Conservation (phyloP, 2,797 vertebrate species). For the Spea hammondii region DNA sequence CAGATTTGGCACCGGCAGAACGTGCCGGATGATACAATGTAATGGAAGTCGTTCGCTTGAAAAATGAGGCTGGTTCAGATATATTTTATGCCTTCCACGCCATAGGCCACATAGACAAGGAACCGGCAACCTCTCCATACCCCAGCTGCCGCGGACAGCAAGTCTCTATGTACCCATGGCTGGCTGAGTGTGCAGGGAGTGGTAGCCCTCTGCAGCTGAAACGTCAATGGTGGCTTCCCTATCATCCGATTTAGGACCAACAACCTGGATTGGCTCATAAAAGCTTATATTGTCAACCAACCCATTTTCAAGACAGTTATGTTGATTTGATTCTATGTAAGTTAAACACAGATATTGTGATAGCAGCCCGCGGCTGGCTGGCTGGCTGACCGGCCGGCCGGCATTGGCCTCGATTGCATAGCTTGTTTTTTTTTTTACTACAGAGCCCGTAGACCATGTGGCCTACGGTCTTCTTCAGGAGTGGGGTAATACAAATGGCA, state of each 20-base stretch:
- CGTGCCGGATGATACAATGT: too few species aligned
- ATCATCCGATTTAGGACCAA: not conserved
- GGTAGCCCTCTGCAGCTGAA: too few species aligned
- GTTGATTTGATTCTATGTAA: not conserved
- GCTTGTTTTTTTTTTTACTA: constrained; percentile 29
- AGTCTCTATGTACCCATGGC: not conserved
- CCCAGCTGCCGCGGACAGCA: not conserved
- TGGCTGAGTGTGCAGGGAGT: not conserved
- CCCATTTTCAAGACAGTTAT: constrained; percentile 33
- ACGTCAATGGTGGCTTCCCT: too few species aligned
- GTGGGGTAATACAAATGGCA: constrained; percentile 83
- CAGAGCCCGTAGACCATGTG: constrained; percentile 61
- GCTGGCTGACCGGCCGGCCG: constrained; percentile 6
- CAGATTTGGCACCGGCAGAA: too few species aligned
- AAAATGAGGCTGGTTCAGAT: not conserved
- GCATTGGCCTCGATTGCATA: constrained; percentile 28
- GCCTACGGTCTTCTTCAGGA: constrained; percentile 65
- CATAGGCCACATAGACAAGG: not conserved
- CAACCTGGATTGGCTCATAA: not conserved
- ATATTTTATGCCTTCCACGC: not conserved
- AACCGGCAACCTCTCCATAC: not conserved
- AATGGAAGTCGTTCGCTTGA: not conserved
- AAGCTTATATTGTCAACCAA: constrained; percentile 13
- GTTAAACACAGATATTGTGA: constrained; percentile 44
- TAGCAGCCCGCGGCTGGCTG: constrained; percentile 17